Evolutionary conservation across 2,113 vertebrate genomes (phyloP).

Genomic region (Xenopus borealis): DNA sequence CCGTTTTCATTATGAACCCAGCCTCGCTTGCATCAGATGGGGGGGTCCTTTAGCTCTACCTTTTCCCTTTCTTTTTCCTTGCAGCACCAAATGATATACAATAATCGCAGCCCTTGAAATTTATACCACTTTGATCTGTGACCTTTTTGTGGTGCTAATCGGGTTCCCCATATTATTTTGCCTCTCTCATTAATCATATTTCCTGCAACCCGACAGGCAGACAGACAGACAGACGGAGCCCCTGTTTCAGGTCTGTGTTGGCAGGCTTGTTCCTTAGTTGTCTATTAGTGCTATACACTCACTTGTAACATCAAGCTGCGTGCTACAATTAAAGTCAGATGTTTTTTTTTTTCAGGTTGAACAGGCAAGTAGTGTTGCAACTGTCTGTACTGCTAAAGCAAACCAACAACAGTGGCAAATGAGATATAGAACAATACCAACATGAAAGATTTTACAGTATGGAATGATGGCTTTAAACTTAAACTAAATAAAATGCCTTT

Average conservation of each 20-base stretch:
- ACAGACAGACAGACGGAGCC: conserved; percentile 68
- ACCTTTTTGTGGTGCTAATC: conserved; percentile 89
- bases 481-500: too few species aligned
- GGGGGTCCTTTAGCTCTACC: conserved; percentile 47
- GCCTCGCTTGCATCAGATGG: conserved; percentile 28
- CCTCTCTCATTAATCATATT: conserved; percentile 93
- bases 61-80: conserved; percentile 58
- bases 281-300: conserved; percentile 76
- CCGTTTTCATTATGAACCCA: conserved; percentile 3
- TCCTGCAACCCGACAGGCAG: conserved; percentile 70
- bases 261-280: conserved; percentile 74
- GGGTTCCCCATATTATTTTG: conserved; percentile 89
- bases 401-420: conserved; percentile 66
- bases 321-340: conserved; percentile 82
- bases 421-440: conserved; percentile 66
- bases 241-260: conserved; percentile 68
- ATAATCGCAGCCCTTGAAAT: conserved; percentile 75
- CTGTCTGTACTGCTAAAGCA: conserved; percentile 69
- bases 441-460: conserved; percentile 59
- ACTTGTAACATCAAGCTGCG: conserved; percentile 78
- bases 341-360: conserved; percentile 67
- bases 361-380: conserved; percentile 72
- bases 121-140: conserved; percentile 87
- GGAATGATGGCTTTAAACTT: too few species aligned
- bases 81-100: conserved; percentile 61